Base-by-base conservation (phyloP, 1,140 invertebrate genomes). In the Doryteuthis pealeii region DNA sequence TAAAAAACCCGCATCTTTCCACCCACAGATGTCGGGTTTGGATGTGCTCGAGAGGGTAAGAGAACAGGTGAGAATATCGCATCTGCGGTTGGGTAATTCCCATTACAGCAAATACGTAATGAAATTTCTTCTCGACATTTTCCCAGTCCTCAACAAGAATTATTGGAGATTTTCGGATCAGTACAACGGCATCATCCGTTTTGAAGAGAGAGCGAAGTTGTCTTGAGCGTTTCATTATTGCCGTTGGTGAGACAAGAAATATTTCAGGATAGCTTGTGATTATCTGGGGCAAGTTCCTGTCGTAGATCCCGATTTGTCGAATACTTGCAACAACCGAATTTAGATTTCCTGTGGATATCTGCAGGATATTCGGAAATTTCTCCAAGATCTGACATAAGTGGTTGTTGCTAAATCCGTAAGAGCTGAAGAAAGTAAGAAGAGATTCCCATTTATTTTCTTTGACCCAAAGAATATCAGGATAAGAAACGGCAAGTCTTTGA, bases 91-190 rank as follows among this genome's bases (percentile, higher is more conserved):
- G 82, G 8, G 82, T 75, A 10, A 85, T 76, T 30, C 80, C 80
- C 83, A 86, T 84, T 35, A 75, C 65, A 45, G 74, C 67, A 75
- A 77, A 81, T 28, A 85, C 82, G 75, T 86, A 86, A 40, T 80
- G 62, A 75, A 82, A 85, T 73, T 81, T 83, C 31, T 79, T 72
- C 30, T 73, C 65, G 30, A 86, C 78, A 2, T 76, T 65, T 15
- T 74, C 72, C 32, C 77, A 72, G 54, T 83, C 78, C 18, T 77
- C 79, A n/a, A 76, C 72, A n/a, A 86, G 43, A 22, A 85, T 31
- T 22, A 71, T 22, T 15, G 83, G 83, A 18, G 72, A 81, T 33
- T 66, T 70, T 0, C 74, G 31, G 18, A 81, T 74, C 26, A 81
- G 31, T 12, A 70, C 49, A n/a, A 78, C 58, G 8, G 77, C 69